Evolutionary conservation across 2,113 vertebrate genomes (phyloP), one percentile per base, ranked within the genome.

Genomic region (Felis chaus): DNA sequence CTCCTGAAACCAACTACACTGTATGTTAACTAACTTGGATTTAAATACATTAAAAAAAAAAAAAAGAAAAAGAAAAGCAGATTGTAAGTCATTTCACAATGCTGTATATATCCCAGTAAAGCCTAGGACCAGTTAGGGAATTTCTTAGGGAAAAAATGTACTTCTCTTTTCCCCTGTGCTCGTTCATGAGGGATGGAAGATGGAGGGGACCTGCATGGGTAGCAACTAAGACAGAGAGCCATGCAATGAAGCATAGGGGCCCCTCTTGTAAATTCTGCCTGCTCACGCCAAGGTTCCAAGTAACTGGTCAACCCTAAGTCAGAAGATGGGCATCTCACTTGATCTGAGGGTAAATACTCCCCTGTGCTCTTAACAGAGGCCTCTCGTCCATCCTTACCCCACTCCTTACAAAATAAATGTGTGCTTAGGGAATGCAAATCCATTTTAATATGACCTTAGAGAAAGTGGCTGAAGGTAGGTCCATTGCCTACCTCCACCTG

Each of bases 241-340:
- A 21, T 1, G 31, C 11, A 10, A 0, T 0, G 39, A 19, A 31
- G 7, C 29, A 2, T 3, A 12, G 16, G 21, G 29, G 0, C 1
- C 41, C 5, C 33, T 50, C 36, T 45, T 23, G 5, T 6, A 45
- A 63, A 57, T 9, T 21, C 25, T 31, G 25, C 63, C 63, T 80
- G 5, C 14, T 45, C 15, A 27, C 8, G 1, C 41, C 33, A 33
- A 87, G 12, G 1, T 19, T 5, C 33, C 79, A 50, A 9, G 14
- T 12, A 85, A 21, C 48, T 71, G 69, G 39, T 45, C 83, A 83
- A 81, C 61, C 39, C 5, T 3, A 53, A 29, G 8, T 39, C 39
- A 41, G 85, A 81, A 41, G 63, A 7, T 63, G 31, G 23, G 63
- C 21, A 13, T 45, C n/a, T 61, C 10, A 18, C 3, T 15, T 1